phyloP scores from a whole-genome alignment of 2,113 vertebrate genomes.

The Pipra filicauda region DNA sequence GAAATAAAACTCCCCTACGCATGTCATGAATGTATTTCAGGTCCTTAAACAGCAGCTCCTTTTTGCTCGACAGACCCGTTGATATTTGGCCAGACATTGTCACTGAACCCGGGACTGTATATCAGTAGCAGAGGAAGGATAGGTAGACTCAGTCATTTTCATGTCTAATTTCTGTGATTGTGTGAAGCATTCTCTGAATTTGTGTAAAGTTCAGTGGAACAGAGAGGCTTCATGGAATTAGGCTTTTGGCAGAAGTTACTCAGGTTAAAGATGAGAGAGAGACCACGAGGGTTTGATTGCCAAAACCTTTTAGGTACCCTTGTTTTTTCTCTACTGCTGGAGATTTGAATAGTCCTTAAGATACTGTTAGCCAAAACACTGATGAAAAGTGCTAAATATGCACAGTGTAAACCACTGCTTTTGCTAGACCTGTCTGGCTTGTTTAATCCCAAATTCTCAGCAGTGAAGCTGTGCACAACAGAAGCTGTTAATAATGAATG shows the following conservation, averaged over 20 bases:
- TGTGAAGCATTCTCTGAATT: not conserved
- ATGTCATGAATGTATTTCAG: not conserved
- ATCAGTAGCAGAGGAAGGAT: not conserved
- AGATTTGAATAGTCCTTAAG: conserved; percentile 1
- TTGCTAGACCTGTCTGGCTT: conserved; percentile 37
- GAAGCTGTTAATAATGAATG: conserved; percentile 54
- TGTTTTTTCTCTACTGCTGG: not conserved
- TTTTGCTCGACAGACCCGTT: not conserved
- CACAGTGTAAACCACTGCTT: not conserved
- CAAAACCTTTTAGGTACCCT: not conserved
- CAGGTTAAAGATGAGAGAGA: conserved; percentile 6
- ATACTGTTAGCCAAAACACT: not conserved
- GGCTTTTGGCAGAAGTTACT: conserved; percentile 26
- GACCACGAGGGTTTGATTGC: not conserved
- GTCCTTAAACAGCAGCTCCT: not conserved
- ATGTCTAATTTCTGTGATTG: not conserved
- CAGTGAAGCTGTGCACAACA: not conserved
- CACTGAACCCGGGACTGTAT: not conserved
- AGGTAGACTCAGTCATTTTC: not conserved
- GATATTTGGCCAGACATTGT: not conserved
- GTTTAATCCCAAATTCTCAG: conserved; percentile 43
- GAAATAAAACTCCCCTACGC: not conserved
- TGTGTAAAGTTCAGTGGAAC: not conserved
- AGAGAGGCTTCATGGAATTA: conserved; percentile 21
- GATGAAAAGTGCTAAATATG: conserved; percentile 51